Base-by-base conservation (phyloP, 1,140 invertebrate genomes). In the Eumaeus atala region DNA sequence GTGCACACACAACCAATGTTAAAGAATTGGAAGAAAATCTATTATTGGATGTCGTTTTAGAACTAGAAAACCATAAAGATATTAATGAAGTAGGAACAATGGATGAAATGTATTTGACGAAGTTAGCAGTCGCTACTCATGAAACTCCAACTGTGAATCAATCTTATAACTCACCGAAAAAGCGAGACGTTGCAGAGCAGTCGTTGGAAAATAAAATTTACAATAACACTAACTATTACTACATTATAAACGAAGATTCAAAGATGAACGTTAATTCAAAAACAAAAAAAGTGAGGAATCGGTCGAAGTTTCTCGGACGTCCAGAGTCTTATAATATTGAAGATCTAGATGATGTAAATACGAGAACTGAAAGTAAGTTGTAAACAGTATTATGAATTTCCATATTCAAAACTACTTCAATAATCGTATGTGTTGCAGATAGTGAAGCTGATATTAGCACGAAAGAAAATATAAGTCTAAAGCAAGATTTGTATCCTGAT, bases 31-130 rank as follows among this genome's bases (percentile, higher is more conserved):
- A 79, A 65, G 72, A 79, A 17, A 65, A 78, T 59, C 50, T 75
- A 16, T 47, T 77, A 34, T 58, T 84, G 53, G 66, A 74, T 51
- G 70, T 73, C 48, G 38, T 85, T 28, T 57, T 79, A 34, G 74
- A 77, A 64, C 62, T 85, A 54, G 78, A 84, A 62, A 69, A 50
- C 6, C 79, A 84, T 59, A 37, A 61, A 7, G 54, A 65, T 28
- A 48, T 74, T 42, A 59, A 78, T 48, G 63, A 70, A 48, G 47
- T 67, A 40, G 80, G 78, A 56, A 69, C 67, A 28, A 49, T 85
- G 17, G 82, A 85, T 50, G 74, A 85, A 57, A 53, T 72, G 8
- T 85, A 77, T 67, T 51, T 85, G 14, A 80, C 69, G 7, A 79
- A 79, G 54, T 10, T 79, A 56, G 77, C 78, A 1, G 59, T 72